Evolutionary conservation across 2,113 vertebrate genomes (phyloP).

Genomic region (Globicephala melas): DNA sequence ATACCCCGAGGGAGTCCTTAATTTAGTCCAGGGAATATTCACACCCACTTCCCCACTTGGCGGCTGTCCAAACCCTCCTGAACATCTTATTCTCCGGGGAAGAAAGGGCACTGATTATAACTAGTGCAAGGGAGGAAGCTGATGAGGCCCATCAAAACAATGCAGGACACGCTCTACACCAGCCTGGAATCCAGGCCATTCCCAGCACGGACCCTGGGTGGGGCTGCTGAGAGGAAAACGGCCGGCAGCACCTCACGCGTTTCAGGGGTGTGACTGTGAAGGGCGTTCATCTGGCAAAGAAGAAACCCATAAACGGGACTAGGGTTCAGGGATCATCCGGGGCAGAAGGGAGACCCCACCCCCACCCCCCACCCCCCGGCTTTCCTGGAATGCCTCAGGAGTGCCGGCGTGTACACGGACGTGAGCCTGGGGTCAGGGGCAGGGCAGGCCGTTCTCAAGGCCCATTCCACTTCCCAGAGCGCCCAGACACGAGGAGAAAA

Average conservation of each 20-base stretch:
- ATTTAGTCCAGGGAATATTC: neutral
- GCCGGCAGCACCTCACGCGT: neutral
- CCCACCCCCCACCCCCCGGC: too few relatives aligned
- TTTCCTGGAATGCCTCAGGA: neutral
- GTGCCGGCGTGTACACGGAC: neutral
- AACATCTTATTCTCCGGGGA: neutral
- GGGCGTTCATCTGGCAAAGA: neutral
- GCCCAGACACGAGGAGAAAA: neutral
- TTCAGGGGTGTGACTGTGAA: neutral
- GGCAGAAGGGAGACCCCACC: too few relatives aligned
- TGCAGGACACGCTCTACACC: neutral
- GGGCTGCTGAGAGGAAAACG: neutral
- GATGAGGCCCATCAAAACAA: neutral
- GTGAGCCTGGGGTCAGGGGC: neutral
- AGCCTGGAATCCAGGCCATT: neutral
- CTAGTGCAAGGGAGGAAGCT: too few relatives aligned
- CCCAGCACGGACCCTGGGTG: neutral
- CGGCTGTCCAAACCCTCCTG: neutral
- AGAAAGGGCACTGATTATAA: neutral
- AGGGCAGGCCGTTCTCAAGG: neutral
- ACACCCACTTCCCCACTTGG: neutral
- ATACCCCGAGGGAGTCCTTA: neutral
- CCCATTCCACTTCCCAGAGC: neutral
- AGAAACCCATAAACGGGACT: too few relatives aligned
- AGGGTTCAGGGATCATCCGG: too few relatives aligned